Base-by-base conservation (phyloP, 2,888 invertebrate species). In the Tetranychus piercei region DNA sequence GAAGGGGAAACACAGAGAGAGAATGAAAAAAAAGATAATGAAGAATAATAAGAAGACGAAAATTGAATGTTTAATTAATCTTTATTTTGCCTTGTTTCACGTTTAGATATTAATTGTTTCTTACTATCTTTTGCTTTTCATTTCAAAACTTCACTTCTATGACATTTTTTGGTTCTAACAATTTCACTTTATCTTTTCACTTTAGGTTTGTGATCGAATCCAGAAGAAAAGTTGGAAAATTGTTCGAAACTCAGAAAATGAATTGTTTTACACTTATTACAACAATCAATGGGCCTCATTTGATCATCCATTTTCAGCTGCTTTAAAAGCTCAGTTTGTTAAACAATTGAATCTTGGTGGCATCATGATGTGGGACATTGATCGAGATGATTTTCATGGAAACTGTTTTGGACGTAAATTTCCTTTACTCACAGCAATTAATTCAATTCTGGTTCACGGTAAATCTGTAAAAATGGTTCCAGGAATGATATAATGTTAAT, bases 291-390 rank as follows among this genome's bases (percentile, higher is more conserved):
- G 78, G 78, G 76, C 76, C 44, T 71, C 77, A 34, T 78, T 78
- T 71, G 79, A 78, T 73, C 77, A 78, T 44, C 75, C 77, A 44
- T 55, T 75, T 23, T 77, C 77, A 74, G 74, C 77, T 69, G 76
- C 76, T 2, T 74, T 70, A n/a, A 78, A 78, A 44, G 74, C 74
- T 0, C 84, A 86, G 73, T 85, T 87, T 77, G 84, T 87, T 0
- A 85, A 86, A 76, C 82, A 83, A 11, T 81, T 87, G 55, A 85
- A 86, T 0, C 83, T 88, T 43, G 88, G 89, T 3, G 90, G 90
- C 7, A 89, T 88, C 9, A 89, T 89, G 84, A 84, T 90, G 23
- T 90, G 90, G 90, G 89, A 90, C 0, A 81, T 90, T 34, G 90
- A 90, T 82, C 83, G 90, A 79, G 90, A 90, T 80, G 90, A 90